Conservation (phyloP, 1,140 invertebrate species). For the Ceratitis capitata region DNA sequence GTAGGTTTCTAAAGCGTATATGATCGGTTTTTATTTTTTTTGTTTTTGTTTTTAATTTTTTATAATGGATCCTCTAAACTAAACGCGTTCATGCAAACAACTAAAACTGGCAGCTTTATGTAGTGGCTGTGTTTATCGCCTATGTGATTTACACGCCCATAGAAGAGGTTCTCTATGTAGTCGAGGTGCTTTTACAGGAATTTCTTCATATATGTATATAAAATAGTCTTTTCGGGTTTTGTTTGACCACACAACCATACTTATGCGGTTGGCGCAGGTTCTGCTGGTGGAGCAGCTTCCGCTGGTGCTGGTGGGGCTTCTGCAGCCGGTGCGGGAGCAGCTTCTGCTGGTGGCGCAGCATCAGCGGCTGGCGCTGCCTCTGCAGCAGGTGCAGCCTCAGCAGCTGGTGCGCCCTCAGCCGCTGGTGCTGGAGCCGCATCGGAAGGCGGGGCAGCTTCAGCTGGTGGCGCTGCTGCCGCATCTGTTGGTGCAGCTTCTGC, state of each 20-base stretch:
- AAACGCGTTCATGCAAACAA: conserved; percentile 36
- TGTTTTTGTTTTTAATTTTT: neutral
- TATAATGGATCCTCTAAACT: conserved; percentile 22
- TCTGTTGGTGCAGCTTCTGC: conserved; percentile 59
- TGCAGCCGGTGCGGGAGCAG: conserved; percentile 40
- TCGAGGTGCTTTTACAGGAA: neutral
- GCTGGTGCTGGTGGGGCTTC: conserved; percentile 44
- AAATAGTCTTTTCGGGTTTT: no score
- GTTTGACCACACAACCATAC: no score
- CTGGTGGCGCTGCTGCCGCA: conserved; percentile 64
- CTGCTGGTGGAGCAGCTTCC: conserved; percentile 42
- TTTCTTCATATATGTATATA: no score
- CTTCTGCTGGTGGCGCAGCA: conserved; percentile 41
- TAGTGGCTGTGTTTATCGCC: conserved; percentile 32
- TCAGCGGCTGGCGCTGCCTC: conserved; percentile 48
- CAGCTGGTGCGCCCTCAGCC: conserved; percentile 53
- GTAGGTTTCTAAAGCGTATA: neutral
- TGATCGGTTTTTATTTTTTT: no score
- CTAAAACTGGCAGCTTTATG: conserved; percentile 34
- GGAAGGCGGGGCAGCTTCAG: conserved; percentile 43
- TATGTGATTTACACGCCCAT: neutral
- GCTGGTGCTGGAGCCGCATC: conserved; percentile 53
- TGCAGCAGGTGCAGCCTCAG: conserved; percentile 53
- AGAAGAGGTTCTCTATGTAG: conserved; percentile 3
- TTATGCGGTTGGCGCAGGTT: conserved; percentile 39